Conservation (phyloP, 2,888 invertebrate genomes). For the Rhingia campestris region DNA sequence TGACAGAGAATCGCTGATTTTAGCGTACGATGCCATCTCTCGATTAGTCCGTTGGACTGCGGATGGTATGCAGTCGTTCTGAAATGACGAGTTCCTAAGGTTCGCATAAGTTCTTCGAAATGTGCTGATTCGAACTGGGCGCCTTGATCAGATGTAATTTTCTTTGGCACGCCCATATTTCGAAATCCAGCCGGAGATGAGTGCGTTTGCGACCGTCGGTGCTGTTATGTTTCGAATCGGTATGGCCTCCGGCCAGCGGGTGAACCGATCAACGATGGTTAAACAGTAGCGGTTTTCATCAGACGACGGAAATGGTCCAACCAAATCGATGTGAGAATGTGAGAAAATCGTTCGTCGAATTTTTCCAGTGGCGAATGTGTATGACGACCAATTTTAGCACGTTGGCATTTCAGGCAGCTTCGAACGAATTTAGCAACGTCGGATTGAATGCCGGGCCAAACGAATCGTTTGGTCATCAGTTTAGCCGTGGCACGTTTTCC, state of each 20-base stretch:
- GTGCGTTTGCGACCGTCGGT: constrained; percentile 76
- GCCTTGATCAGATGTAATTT: constrained; percentile 81
- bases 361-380: constrained; percentile 5
- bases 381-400: constrained; percentile 18
- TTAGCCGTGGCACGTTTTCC: no score
- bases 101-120: constrained; percentile 76
- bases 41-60: constrained; percentile 80
- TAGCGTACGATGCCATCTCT: constrained; percentile 80
- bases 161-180: constrained; percentile 80
- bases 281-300: constrained; percentile 12
- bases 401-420: constrained; percentile 17
- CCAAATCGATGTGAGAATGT: constrained; percentile 27
- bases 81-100: constrained; percentile 75
- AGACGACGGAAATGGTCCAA: constrained; percentile 29
- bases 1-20: constrained; percentile 74
- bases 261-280: constrained; percentile 21
- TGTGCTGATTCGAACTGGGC: constrained; percentile 79
- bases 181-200: constrained; percentile 80
- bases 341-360: constrained; percentile 17
- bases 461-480: no score
- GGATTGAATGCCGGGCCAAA: constrained; percentile 75
- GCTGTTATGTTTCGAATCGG: constrained; percentile 47
- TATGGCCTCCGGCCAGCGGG: constrained; percentile 21
- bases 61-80: constrained; percentile 79
- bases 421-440: constrained; percentile 60